Evolutionary conservation across 2,888 invertebrate species (phyloP).

Genomic region (Drosophila sordidapex): DNA sequence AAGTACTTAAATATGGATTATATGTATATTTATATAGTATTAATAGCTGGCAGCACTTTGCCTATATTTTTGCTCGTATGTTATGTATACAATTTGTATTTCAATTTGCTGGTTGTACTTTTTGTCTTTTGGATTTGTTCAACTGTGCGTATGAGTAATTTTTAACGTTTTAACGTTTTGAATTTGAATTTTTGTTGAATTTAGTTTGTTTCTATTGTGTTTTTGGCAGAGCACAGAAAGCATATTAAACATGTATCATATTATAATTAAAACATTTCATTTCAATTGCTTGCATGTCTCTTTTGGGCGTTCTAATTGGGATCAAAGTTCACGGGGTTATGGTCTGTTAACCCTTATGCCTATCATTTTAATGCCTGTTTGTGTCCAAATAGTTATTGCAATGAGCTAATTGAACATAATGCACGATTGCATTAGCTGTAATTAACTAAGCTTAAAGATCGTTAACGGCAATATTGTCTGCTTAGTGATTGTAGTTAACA

Average conservation of each 20-base stretch:
- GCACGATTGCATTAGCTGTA: not conserved
- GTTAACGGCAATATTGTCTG: not conserved
- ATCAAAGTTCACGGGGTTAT: slow-evolving; percentile 46
- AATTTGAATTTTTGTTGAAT: slow-evolving; percentile 18
- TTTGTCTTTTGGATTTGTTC: slow-evolving; percentile 31
- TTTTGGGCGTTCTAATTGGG: slow-evolving; percentile 55
- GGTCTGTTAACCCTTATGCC: not conserved
- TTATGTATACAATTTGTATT: slow-evolving; percentile 36
- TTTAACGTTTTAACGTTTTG: slow-evolving; percentile 8
- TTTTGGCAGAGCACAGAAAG: slow-evolving; percentile 48
- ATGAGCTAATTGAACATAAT: not conserved
- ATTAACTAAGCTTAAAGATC: not conserved
- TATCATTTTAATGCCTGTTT: not conserved
- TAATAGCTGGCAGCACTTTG: slow-evolving; percentile 50
- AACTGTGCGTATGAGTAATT: slow-evolving; percentile 71
- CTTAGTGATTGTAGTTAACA: too few relatives aligned
- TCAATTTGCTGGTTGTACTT: slow-evolving; percentile 30
- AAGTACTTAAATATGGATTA: slow-evolving; percentile 30
- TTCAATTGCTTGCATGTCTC: slow-evolving; percentile 32
- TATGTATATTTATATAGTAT: slow-evolving; percentile 37
- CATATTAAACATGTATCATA: slow-evolving; percentile 1
- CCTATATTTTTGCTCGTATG: slow-evolving; percentile 13
- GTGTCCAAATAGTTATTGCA: not conserved
- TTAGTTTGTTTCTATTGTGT: not conserved
- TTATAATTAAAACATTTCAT: slow-evolving; percentile 30